Conservation (phyloP, 2,113 vertebrate genomes). For the Madoqua kirkii region DNA sequence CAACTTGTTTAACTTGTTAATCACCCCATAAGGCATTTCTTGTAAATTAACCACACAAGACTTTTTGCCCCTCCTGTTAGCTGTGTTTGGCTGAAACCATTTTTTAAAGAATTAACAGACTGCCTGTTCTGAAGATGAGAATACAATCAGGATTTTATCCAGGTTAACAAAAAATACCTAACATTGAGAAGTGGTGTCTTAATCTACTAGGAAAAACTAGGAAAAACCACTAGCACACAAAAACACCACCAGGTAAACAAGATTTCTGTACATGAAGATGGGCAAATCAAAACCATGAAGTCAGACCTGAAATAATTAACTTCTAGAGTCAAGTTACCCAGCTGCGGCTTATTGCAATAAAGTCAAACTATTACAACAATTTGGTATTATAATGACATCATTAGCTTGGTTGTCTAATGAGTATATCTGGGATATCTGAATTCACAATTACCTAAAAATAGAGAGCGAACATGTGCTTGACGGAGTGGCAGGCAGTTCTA, state of each 20-base stretch:
- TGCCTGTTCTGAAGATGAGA: background rate
- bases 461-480: conserved; percentile 12
- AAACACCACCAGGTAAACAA: background rate
- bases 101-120: background rate
- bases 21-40: background rate
- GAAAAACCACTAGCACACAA: background rate
- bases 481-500: background rate
- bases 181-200: background rate
- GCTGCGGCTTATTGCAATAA: background rate
- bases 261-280: background rate
- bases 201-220: background rate
- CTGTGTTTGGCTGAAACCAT: background rate
- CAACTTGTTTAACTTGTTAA: conserved; percentile 51
- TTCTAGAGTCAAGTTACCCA: conserved; percentile 21
- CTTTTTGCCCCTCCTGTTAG: background rate
- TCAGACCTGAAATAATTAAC: conserved; percentile 49
- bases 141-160: conserved; percentile 20
- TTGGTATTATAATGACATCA: conserved; percentile 42
- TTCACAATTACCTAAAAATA: conserved; percentile 54
- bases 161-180: conserved; percentile 42
- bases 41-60: conserved; percentile 35
- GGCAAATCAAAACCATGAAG: conserved; percentile 31
- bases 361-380: conserved; percentile 6
- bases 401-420: conserved; percentile 44
- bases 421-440: background rate